A percentile compares a stretch with the other conserved stretches of the same genome.
Evolutionary conservation across 2,113 vertebrate genomes (phyloP).

Genomic region (Cichladusa arquata): DNA sequence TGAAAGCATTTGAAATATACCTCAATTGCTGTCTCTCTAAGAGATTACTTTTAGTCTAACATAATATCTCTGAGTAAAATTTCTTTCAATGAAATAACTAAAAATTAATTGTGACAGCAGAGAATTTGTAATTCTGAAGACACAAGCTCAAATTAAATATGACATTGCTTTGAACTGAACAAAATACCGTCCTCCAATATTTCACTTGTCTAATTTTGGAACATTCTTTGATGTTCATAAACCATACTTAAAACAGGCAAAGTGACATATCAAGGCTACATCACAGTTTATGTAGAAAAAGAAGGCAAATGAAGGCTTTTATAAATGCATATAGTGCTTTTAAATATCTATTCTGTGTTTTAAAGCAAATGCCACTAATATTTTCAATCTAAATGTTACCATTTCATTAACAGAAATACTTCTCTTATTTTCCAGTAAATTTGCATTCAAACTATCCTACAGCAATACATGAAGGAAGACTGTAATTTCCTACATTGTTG

Average conservation of each 20-base stretch:
- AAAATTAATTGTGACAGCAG: neutral
- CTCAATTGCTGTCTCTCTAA: conserved; percentile 26
- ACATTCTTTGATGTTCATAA: neutral
- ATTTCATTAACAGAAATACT: neutral
- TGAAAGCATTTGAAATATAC: conserved; percentile 38
- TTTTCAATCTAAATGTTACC: neutral
- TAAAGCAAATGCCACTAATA: neutral
- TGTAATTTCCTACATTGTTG: neutral
- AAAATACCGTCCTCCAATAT: neutral
- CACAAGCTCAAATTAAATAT: neutral
- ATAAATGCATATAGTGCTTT: neutral
- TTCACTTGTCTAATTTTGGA: neutral
- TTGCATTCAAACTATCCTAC: neutral
- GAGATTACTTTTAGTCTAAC: neutral
- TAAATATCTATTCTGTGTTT: neutral
- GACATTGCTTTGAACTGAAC: neutral
- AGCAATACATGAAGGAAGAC: neutral
- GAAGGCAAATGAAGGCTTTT: neutral
- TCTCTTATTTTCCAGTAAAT: neutral
- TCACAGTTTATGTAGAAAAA: neutral
- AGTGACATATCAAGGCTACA: neutral
- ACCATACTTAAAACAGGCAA: neutral
- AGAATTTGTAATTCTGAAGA: neutral
- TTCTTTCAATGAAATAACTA: neutral
- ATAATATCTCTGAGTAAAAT: neutral